Percentiles rank a stretch among this genome's conserved stretches.
Evolutionary conservation across 1,140 invertebrate genomes (phyloP).

Genomic region (Zaprionus camerounensis): DNA sequence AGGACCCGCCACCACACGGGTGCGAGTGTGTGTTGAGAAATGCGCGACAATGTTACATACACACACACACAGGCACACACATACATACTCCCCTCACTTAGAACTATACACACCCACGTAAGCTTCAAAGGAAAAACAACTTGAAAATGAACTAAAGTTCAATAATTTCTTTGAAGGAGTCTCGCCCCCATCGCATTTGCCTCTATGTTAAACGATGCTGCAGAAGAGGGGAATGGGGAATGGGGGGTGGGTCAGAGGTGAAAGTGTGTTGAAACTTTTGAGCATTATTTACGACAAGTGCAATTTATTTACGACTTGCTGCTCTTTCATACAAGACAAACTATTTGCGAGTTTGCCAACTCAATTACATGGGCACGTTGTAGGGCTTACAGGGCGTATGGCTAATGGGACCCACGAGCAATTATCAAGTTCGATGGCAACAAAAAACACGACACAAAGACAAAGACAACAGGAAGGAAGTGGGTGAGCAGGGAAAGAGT

Average conservation of each 20-base stretch:
- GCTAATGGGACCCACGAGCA: slow-evolving; percentile 45
- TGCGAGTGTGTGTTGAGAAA: slow-evolving; percentile 58
- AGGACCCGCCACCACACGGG: too few species aligned
- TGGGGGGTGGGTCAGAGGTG: background rate
- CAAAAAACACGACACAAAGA: slow-evolving; percentile 22
- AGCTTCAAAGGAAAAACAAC: slow-evolving; percentile 22
- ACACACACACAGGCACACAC: background rate
- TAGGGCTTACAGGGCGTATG: background rate
- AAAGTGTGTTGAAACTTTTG: slow-evolving; percentile 25
- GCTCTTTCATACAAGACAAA: slow-evolving; percentile 23
- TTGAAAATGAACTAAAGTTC: slow-evolving; percentile 12
- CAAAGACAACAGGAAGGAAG: slow-evolving; percentile 31
- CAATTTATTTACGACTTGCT: slow-evolving; percentile 54
- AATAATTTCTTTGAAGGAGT: background rate
- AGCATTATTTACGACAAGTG: slow-evolving; percentile 61
- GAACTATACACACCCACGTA: background rate
- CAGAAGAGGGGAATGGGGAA: too few species aligned
- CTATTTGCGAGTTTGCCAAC: slow-evolving; percentile 68
- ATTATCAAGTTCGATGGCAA: slow-evolving; percentile 70
- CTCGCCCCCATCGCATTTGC: background rate
- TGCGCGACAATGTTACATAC: slow-evolving; percentile 22
- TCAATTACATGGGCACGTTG: slow-evolving; percentile 58
- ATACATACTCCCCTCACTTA: background rate
- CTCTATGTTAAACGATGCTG: background rate
- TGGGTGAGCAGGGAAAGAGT: background rate